Evolutionary conservation across 2,797 vertebrate species (phyloP), one percentile per base, ranked within the genome.

Genomic region (Siniperca scherzeri): DNA sequence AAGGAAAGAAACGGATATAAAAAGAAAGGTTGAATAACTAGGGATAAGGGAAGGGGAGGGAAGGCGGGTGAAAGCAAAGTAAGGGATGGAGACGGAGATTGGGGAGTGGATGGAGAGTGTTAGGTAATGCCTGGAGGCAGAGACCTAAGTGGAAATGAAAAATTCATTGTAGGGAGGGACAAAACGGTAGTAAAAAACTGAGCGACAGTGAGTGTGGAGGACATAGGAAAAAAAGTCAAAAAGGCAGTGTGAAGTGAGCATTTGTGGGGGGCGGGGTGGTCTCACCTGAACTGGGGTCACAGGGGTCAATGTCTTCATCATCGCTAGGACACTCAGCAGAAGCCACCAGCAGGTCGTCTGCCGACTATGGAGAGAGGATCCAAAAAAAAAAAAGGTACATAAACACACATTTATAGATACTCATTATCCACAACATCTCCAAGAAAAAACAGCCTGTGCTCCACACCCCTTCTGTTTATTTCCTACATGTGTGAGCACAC

Each of bases 251-350:
- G 68, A 64, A 62, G 64, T 60, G 50, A 62, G 68, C 72, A 38
- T 68, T 33, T 76, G 55, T 65, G 13, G 5, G 38, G 36, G 25
- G 11, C 11, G 16, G 30, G 44, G 46, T 3, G 25, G 11, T 65
- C 97, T 97, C 96, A 99, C 98, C 98, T 98, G 98, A 99, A 95
- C 98, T 99, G 86, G 98, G 97, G 96, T 99, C 98, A 96, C 98
- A 99, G 76, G 98, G 98, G 95, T 99, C 98, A 74, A 99, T 98
- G 93, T 99, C 98, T 95, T 99, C 98, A 0, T 99, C 98, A 74
- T 99, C 98, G 0, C 97, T 99, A 50, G 98, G 98, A 95, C 98
- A 99, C 94, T 99, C 98, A 36, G 98, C 98, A 0, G 98, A 99
- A 22, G 98, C 98, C 95, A 99, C 98, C 93, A 99, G 96, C 92